Percentiles rank a stretch among this genome's conserved stretches.
These are phyloP conservation scores for Dermolepida albohirtum DNA, from an alignment of 2,888 invertebrate genomes.

Conservation along the genomic window DNA sequence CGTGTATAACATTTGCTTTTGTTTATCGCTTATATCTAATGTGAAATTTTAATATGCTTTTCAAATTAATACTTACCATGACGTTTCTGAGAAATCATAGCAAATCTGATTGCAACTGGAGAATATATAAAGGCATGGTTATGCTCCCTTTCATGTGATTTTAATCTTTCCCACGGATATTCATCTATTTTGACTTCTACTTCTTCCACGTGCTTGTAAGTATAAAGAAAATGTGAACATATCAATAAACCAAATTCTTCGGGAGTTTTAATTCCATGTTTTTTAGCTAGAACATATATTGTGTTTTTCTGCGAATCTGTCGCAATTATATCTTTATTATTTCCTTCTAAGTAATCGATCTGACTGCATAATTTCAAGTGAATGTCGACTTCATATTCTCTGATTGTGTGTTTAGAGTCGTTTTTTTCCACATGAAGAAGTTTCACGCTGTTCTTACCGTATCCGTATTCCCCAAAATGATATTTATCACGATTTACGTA, in stretches of 20 bases:
- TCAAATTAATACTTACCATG: constrained; percentile 69
- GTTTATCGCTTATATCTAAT: neutral
- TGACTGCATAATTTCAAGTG: constrained; percentile 77
- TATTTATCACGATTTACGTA: constrained; percentile 61
- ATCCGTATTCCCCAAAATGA: constrained; percentile 74
- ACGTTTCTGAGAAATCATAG: constrained; percentile 75
- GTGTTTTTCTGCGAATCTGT: constrained; percentile 89
- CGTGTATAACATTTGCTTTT: too few relatives aligned
- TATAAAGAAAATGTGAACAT: constrained; percentile 79
- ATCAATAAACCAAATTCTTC: constrained; percentile 83
- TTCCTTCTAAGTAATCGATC: constrained; percentile 77
- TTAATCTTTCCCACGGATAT: constrained; percentile 81
- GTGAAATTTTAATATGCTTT: neutral
- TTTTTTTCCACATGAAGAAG: constrained; percentile 78
- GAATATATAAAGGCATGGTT: constrained; percentile 83
- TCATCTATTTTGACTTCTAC: constrained; percentile 78
- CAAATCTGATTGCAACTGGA: constrained; percentile 75
- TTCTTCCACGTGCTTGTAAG: constrained; percentile 80
- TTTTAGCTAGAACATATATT: constrained; percentile 82
- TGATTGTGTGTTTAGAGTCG: constrained; percentile 75
- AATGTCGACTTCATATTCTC: constrained; percentile 81
- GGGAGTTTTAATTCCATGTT: constrained; percentile 80
- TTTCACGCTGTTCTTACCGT: constrained; percentile 82
- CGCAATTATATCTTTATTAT: constrained; percentile 83
- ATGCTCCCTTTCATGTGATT: constrained; percentile 69